Percentiles rank a stretch among this genome's conserved stretches.
Evolutionary conservation across 2,797 vertebrate genomes (phyloP).

Genomic region (Orestias chungarensis): DNA sequence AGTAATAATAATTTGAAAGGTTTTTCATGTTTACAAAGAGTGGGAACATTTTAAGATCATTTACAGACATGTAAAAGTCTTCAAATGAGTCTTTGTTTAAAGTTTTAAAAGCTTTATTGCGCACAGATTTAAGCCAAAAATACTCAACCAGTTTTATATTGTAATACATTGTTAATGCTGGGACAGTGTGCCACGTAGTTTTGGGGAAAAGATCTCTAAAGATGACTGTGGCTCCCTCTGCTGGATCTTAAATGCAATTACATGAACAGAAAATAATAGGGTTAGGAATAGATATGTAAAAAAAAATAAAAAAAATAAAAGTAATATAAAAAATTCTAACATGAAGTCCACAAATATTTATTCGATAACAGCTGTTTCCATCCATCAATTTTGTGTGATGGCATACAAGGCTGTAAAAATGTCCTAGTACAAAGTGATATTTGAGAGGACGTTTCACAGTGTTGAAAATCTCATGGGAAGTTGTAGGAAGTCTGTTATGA

Average conservation of each 20-base stretch:
- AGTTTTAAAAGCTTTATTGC: background rate
- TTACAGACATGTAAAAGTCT: background rate
- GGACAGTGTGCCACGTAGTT: background rate
- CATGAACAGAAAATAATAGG: too few relatives aligned
- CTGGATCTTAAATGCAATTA: conserved; percentile 39
- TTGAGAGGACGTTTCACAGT: background rate
- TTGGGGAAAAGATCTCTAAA: background rate
- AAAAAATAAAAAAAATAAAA: too few relatives aligned
- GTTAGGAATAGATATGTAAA: too few relatives aligned
- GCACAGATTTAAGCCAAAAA: background rate
- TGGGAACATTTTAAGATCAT: background rate
- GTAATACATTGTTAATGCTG: too few relatives aligned
- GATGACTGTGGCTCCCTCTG: conserved; percentile 44
- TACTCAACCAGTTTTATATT: too few relatives aligned
- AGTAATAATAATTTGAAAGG: background rate
- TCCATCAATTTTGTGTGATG: too few relatives aligned
- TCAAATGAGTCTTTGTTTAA: background rate
- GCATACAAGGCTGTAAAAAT: background rate
- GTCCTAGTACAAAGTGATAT: background rate
- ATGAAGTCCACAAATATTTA: too few relatives aligned
- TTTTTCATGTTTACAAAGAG: too few relatives aligned
- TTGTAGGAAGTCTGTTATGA: background rate
- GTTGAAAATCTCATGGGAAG: background rate
- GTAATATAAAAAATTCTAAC: too few relatives aligned
- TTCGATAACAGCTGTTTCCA: background rate